These are phyloP conservation scores for Vireo griseus DNA, from an alignment of 2,797 vertebrate genomes.

Conservation along the genomic window DNA sequence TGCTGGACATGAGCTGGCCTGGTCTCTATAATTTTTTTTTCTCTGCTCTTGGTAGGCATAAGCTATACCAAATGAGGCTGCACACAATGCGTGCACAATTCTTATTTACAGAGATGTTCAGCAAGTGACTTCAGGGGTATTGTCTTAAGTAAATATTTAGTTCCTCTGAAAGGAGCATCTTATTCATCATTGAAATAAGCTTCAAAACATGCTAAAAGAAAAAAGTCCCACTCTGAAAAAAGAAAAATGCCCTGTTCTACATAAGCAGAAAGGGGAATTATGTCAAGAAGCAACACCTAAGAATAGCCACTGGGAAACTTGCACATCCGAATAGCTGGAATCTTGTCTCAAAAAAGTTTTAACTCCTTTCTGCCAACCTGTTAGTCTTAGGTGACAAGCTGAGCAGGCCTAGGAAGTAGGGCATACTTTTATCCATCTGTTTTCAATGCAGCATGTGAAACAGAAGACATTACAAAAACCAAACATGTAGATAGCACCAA, in stretches of 20 bases:
- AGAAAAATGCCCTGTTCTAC: neutral
- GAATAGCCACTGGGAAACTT: neutral
- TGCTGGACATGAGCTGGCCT: neutral
- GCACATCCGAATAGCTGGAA: neutral
- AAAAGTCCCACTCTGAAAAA: neutral
- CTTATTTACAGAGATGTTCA: neutral
- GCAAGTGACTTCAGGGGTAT: neutral
- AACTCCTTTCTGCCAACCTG: neutral
- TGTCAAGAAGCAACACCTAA: neutral
- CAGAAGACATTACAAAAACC: neutral
- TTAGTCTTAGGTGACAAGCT: neutral
- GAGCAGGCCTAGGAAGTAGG: neutral
- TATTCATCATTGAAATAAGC: neutral
- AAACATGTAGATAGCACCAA: neutral
- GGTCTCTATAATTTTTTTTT: neutral
- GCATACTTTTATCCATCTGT: neutral
- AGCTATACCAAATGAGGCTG: neutral
- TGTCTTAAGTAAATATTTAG: neutral
- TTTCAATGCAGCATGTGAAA: neutral
- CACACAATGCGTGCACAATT: neutral
- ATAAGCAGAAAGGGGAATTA: neutral
- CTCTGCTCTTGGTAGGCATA: neutral
- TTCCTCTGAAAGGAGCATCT: neutral
- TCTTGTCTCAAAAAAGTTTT: neutral
- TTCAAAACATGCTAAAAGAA: neutral